These are phyloP conservation scores for Helicorthomorpha holstii DNA, from an alignment of 1,140 invertebrate species.

Conservation along the genomic window DNA sequence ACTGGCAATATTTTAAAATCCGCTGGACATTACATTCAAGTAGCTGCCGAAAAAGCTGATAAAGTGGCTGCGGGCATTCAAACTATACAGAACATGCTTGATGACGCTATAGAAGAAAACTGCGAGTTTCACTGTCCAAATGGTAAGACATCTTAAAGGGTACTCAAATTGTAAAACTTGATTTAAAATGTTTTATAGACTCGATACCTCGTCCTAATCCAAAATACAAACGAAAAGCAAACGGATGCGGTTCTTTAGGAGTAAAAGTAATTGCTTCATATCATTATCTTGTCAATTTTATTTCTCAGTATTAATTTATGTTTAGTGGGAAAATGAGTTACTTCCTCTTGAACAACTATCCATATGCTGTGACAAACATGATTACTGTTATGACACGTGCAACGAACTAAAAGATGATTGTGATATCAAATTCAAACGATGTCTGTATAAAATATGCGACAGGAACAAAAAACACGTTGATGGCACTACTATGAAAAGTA, in stretches of 20 bases:
- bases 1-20: no score
- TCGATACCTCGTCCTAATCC: not conserved
- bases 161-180: no score
- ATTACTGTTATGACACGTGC: slow-evolving; percentile 79
- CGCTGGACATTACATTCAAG: no score
- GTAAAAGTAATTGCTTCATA: not conserved
- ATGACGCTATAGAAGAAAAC: not conserved
- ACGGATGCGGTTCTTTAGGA: not conserved
- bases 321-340: not conserved
- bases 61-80: no score
- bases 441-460: slow-evolving; percentile 65
- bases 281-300: not conserved
- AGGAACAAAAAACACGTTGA: slow-evolving; percentile 18
- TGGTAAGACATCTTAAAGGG: not conserved
- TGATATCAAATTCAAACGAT: slow-evolving; percentile 68
- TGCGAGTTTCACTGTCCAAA: not conserved
- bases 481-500: no score
- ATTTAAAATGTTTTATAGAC: no score
- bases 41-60: no score
- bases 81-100: no score
- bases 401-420: slow-evolving; percentile 66
- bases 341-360: slow-evolving; percentile 58
- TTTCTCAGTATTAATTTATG: not conserved
- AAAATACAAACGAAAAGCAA: not conserved
- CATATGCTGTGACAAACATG: slow-evolving; percentile 66